Conservation (phyloP, 2,797 vertebrate genomes). For the Enteromius treurensis region DNA sequence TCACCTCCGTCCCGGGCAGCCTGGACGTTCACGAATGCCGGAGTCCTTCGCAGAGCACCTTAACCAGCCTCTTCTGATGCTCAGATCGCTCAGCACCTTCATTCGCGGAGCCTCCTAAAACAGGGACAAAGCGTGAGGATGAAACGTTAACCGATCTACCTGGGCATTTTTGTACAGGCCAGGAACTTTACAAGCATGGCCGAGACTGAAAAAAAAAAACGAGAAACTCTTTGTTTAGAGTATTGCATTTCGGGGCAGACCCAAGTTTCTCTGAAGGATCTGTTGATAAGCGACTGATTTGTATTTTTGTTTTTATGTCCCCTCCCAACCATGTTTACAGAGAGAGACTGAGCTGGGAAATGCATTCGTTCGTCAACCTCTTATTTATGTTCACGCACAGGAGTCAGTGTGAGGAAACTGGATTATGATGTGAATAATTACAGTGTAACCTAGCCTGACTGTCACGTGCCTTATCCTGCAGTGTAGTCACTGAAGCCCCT, state of each 20-base stretch:
- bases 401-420: slow-evolving; percentile 91
- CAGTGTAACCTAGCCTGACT: slow-evolving; percentile 90
- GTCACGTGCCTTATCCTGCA: slow-evolving; percentile 90
- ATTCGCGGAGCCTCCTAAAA: not conserved
- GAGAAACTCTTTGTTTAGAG: slow-evolving; percentile 82
- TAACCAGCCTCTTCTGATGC: slow-evolving; percentile 99
- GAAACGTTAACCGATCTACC: slow-evolving; percentile 36
- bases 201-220: slow-evolving; percentile 64
- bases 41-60: slow-evolving; percentile 96
- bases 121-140: not conserved
- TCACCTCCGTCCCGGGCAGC: slow-evolving; percentile 89
- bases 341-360: slow-evolving; percentile 76
- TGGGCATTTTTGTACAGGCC: slow-evolving; percentile 37
- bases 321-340: slow-evolving; percentile 75
- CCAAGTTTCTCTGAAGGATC: slow-evolving; percentile 78
- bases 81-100: slow-evolving; percentile 17
- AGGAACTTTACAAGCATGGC: slow-evolving; percentile 11
- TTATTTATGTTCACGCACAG: slow-evolving; percentile 98
- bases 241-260: slow-evolving; percentile 85
- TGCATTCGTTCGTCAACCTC: slow-evolving; percentile 79
- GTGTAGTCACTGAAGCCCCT: slow-evolving; percentile 64
- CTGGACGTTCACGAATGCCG: slow-evolving; percentile 94
- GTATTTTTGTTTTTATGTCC: slow-evolving; percentile 61
- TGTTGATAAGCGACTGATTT: slow-evolving; percentile 78
- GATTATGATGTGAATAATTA: slow-evolving; percentile 77